Conservation (phyloP, 2,797 vertebrate genomes). For the Acanthurus tractus region DNA sequence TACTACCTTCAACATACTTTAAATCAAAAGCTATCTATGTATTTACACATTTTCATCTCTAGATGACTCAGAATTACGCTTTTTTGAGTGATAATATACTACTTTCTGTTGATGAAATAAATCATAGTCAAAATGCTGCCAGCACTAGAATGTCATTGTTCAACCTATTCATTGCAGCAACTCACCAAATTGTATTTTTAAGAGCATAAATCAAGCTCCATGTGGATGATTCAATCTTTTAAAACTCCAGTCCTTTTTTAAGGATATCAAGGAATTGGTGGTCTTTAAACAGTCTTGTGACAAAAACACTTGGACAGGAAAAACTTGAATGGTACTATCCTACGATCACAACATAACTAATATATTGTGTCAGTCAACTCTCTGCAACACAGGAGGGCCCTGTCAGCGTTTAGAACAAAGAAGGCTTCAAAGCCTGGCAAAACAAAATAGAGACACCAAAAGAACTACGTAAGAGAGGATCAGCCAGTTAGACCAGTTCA, state of each 20-base stretch:
- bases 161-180: neutral
- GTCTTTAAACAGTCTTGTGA: neutral
- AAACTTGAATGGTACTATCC: neutral
- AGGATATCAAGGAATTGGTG: neutral
- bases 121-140: slow-evolving; percentile 10
- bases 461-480: slow-evolving; percentile 50
- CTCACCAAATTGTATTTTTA: neutral
- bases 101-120: neutral
- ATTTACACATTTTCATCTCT: neutral
- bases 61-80: neutral
- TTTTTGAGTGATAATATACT: slow-evolving; percentile 6
- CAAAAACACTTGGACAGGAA: neutral
- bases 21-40: neutral
- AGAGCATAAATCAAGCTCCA: neutral
- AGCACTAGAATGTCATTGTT: neutral
- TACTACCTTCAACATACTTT: neutral
- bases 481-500: slow-evolving; percentile 78
- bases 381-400: slow-evolving; percentile 38
- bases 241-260: neutral
- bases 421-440: slow-evolving; percentile 32
- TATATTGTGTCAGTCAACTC: neutral
- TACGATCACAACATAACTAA: slow-evolving; percentile 9
- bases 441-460: slow-evolving; percentile 45
- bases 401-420: slow-evolving; percentile 25
- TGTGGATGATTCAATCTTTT: neutral